phyloP scores from a whole-genome alignment of 64 coral and sea anemone species.

The Porites australiensis region DNA sequence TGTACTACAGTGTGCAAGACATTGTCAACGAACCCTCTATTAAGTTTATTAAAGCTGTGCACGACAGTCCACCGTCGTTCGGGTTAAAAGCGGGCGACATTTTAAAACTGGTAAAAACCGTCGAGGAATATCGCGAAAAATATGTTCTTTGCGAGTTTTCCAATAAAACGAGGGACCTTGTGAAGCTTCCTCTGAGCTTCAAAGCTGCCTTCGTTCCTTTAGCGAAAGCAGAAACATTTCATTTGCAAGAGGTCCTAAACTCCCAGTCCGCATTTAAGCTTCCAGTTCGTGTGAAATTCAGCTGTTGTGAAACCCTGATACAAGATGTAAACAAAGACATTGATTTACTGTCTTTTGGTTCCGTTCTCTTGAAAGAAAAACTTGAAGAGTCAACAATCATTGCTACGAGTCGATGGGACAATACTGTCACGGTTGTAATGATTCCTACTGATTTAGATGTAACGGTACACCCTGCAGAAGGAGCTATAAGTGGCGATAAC shows the following conservation, averaged over 20 bases:
- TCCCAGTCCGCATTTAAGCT: background rate
- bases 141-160: conserved; percentile 38
- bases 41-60: conserved; percentile 13
- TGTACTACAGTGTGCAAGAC: conserved; percentile 40
- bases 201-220: conserved; percentile 35
- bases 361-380: conserved; percentile 30
- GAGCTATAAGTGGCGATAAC: background rate
- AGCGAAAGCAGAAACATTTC: background rate
- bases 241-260: background rate
- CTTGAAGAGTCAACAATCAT: conserved; percentile 14
- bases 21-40: background rate
- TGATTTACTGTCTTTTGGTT: background rate
- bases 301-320: conserved; percentile 5
- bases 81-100: conserved; percentile 29
- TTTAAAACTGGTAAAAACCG: background rate
- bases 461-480: background rate
- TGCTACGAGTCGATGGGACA: conserved; percentile 6
- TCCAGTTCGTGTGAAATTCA: conserved; percentile 22
- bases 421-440: conserved; percentile 15
- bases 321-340: background rate
- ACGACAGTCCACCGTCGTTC: conserved; percentile 3
- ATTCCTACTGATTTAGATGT: conserved; percentile 23
- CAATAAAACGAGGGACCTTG: background rate
- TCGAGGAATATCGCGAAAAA: background rate
- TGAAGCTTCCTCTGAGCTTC: conserved; percentile 28